Evolutionary conservation across 2,797 vertebrate species (phyloP), one percentile per base, ranked within the genome.

Genomic region (Microctenopoma stevenorrisi): DNA sequence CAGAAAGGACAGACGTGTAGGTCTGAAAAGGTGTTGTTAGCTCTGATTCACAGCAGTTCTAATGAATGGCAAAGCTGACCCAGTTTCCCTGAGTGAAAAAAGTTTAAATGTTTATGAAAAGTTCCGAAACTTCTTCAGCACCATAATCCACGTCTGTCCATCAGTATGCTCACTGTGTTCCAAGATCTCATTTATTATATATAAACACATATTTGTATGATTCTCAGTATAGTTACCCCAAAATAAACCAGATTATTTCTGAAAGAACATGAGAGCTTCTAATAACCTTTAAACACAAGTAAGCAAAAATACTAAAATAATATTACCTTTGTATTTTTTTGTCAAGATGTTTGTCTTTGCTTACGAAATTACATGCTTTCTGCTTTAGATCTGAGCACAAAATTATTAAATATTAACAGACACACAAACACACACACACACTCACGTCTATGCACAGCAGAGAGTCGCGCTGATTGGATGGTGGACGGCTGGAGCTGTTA

Each of bases 401-500:
- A 63, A 60, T 74, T 68, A 71, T 62, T 77, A 55, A 55, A 76
- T 79, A 83, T 75, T 73, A 71, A 57, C 57, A 64, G 25, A 33
- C 73, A 57, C 57, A 64, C 18, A 47, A 40, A 51, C 68, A 40
- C 50, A 51, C 55, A 48, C 48, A 65, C 54, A 57, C 30, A 33
- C 30, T 5, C 30, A 33, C 38, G 59, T 2, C 33, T 61, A 77
- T 9, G 75, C 80, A 68, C 76, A 81, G 81, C 60, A 66, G 77
- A 58, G 66, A 80, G 76, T 57, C 49, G 1, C 76, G 64, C 78
- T 86, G 88, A 90, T 86, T 86, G 79, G 83, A 84, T 70, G 80
- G 74, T 76, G 77, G 86, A 84, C 30, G 74, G 85, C 82, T 86
- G 86, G 84, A 89, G 88, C 76, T 86, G 78, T 89, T 88, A 90